Base-by-base conservation (phyloP, 2,797 vertebrate species). In the Vireo griseus region DNA sequence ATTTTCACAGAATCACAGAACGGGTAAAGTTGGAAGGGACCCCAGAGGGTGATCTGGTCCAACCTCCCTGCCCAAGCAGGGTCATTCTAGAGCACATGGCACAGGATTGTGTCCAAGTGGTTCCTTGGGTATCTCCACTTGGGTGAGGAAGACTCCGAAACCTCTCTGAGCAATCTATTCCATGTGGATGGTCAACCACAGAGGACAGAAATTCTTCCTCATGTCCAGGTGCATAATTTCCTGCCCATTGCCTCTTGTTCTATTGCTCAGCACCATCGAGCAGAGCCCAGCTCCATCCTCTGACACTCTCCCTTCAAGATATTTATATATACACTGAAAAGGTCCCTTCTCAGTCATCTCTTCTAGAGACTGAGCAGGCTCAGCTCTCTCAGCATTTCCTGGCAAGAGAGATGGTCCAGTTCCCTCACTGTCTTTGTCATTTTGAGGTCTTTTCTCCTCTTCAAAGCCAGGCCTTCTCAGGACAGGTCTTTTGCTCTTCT, bases 251-350 rank as follows among this genome's bases (percentile, higher is more conserved):
- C 37, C 71, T 57, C 50, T 55, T 37, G n/a, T 39, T 13, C 50
- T 29, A 33, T 7, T 50, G 14, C 35, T 29, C 44, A 33, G 44
- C 37, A 69, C 24, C 28, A 50, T 4, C 0, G 0, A 76, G n/a
- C 25, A 18, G 19, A 45, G 10, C 5, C 42, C 21, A 28, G 42
- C 20, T 76, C 11, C 20, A 82, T 10, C 11, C 10, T 37, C 50
- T 57, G 63, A 57, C 50, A 39, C 6, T 4, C 48, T 50, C 20
- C 16, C 16, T 50, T 39, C 44, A 45, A 47, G 63, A 57, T 21
- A 28, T 18, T 35, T 17, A 13, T 1, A 35, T 10, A 22, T 16
- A 22, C 33, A 21, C 35, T 31, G 40, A 40, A 45, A 26, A 33
- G 14, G 44, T 63, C 11, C 11, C 19, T 29, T 57, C 50, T 63